Conservation (phyloP, 1,140 invertebrate genomes). For the Orchesella cincta region DNA sequence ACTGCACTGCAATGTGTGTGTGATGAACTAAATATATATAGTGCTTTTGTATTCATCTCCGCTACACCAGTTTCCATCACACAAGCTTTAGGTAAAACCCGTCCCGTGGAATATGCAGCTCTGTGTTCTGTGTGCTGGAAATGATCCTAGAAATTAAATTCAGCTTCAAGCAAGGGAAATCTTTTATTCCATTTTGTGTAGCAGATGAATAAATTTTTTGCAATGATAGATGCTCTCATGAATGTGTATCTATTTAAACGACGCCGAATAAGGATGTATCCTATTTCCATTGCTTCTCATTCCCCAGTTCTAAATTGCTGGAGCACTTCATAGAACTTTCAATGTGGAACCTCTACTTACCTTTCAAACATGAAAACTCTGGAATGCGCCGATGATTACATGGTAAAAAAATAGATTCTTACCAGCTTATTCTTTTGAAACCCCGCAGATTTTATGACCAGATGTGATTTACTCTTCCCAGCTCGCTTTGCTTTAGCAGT, state of each 20-base stretch:
- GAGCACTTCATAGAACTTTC: constrained; percentile 87
- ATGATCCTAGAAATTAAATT: not conserved
- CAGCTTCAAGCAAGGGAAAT: not conserved
- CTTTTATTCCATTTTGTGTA: not conserved
- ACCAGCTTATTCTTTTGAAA: too few relatives aligned
- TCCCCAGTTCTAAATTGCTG: constrained; percentile 91
- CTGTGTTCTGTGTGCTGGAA: too few relatives aligned
- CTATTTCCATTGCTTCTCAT: not conserved
- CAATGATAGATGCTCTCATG: not conserved
- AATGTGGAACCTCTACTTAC: constrained; percentile 95
- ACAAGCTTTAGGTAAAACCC: too few relatives aligned
- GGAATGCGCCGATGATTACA: constrained; percentile 94
- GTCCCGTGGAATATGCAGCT: too few relatives aligned
- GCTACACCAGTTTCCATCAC: too few relatives aligned
- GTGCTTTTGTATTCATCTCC: too few relatives aligned
- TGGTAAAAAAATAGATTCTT: too few relatives aligned
- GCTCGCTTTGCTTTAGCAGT: constrained; percentile 62
- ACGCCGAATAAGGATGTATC: constrained; percentile 24
- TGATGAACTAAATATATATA: too few relatives aligned
- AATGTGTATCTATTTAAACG: not conserved
- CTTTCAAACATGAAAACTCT: constrained; percentile 90
- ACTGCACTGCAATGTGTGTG: constrained; percentile 96
- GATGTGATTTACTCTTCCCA: not conserved
- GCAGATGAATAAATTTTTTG: not conserved
- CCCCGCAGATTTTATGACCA: too few relatives aligned